Evolutionary conservation across 1,140 invertebrate species (phyloP), one percentile per base, ranked within the genome.

Genomic region (Procambarus clarkii): DNA sequence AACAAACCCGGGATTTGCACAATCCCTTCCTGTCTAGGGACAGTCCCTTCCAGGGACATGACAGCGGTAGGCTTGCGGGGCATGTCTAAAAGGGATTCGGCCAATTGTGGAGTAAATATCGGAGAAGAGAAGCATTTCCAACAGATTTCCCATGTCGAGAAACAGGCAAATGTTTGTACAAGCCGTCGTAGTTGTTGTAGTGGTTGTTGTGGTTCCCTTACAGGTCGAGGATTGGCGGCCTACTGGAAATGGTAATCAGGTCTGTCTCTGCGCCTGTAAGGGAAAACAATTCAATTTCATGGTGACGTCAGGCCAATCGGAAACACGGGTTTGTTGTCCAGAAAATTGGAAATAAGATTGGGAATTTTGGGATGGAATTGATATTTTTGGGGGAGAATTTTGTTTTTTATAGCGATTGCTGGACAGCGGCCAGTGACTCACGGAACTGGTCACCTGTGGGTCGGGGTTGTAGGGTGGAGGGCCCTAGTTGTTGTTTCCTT

Each of bases 281-380:
- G 78, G 69, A 15, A 54, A 80, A 80, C 78, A 80, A 80, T 80
- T 80, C 78, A 80, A 80, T 80, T 80, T 80, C 78, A 80, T 46
- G 78, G 78, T 80, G 78, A 80, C 78, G 78, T 80, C 78, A 50
- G 78, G 45, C 78, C 78, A 80, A 48, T 80, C 78, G 78, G 78
- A 80, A 80, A 80, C 78, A 80, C 78, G 45, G 50, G 50, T 80
- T 48, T 74, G 78, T 80, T 80, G 78, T 80, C 78, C 78, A 80
- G 78, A 80, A 80, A 80, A 80, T 80, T 21, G 78, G 24, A 80
- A 80, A 80, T 80, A 80, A 80, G 78, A 80, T 80, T 80, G 78
- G 78, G 46, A 48, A 48, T 80, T 46, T 48, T 46, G 46, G 69
- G 34, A 34, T 34, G 69, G 69, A n/a, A 34, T 74, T 74, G 69